Evolutionary conservation across 2,888 invertebrate genomes (phyloP).

Genomic region (Lypha dubia): DNA sequence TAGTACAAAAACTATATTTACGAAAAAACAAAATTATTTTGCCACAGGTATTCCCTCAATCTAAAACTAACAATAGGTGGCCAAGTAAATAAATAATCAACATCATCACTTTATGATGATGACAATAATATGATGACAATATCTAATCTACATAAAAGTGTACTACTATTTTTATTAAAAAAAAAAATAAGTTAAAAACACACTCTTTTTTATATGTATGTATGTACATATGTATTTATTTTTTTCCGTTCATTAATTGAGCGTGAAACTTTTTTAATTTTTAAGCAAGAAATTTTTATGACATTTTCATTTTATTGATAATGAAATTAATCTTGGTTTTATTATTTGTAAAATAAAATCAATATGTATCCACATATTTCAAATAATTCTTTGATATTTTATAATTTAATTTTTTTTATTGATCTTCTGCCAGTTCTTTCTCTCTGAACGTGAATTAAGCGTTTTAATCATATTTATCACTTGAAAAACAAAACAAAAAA

Average conservation of each 20-base stretch:
- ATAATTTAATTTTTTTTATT: slow-evolving; percentile 22
- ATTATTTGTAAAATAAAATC: slow-evolving; percentile 42
- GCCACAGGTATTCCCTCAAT: slow-evolving; percentile 69
- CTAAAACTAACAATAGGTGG: slow-evolving; percentile 59
- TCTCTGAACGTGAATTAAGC: slow-evolving; percentile 42
- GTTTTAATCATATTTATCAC: slow-evolving; percentile 68
- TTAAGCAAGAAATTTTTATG: slow-evolving; percentile 38
- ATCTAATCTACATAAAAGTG: slow-evolving; percentile 19
- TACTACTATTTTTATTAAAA: not conserved
- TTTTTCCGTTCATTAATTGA: slow-evolving; percentile 26
- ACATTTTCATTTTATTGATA: slow-evolving; percentile 63
- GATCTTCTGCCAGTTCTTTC: slow-evolving; percentile 19
- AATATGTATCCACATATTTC: not conserved
- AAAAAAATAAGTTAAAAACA: not conserved
- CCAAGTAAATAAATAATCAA: slow-evolving; percentile 52
- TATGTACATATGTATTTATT: not conserved
- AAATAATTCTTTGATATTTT: slow-evolving; percentile 42
- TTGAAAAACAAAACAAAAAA: no score
- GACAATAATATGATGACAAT: slow-evolving; percentile 16
- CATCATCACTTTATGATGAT: not conserved
- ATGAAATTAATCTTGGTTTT: slow-evolving; percentile 69
- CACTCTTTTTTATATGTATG: no score
- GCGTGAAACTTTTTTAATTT: slow-evolving; percentile 19
- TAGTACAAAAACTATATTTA: slow-evolving; percentile 6
- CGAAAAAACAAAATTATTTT: slow-evolving; percentile 52